Evolutionary conservation across 2,888 invertebrate genomes (phyloP).

Genomic region (Ectemnius continuus): DNA sequence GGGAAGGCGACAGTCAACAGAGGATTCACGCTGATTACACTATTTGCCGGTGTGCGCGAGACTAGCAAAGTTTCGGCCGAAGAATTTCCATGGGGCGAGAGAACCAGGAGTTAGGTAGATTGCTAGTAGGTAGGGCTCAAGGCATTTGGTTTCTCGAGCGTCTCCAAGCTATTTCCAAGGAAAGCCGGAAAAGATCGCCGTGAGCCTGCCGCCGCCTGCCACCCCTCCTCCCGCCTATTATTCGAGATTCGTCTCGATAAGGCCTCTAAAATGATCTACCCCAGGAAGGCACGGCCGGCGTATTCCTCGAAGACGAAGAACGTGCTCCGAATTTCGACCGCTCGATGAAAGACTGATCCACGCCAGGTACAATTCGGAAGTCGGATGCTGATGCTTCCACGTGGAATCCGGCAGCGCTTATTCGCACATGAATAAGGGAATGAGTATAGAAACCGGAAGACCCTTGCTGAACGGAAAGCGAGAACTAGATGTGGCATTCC

Average conservation of each 20-base stretch:
- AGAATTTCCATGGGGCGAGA: conserved; percentile 1
- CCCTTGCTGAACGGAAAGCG: conserved; percentile 12
- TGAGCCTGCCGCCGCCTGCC: neutral
- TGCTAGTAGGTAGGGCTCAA: no score
- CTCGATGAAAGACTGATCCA: no score
- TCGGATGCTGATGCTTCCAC: no score
- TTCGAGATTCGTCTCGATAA: neutral
- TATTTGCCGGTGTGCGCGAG: neutral
- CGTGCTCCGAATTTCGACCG: no score
- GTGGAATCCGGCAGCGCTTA: conserved; percentile 33
- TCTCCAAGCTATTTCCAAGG: neutral
- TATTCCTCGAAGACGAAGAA: no score
- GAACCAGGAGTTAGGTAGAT: no score
- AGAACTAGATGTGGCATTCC: conserved; percentile 35
- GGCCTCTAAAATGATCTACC: no score
- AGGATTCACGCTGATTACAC: neutral
- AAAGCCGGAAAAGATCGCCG: conserved; percentile 2
- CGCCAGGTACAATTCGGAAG: no score
- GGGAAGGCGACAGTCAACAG: conserved; percentile 14
- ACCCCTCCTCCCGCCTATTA: neutral
- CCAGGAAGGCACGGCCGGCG: no score
- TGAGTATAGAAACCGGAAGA: no score
- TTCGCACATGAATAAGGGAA: conserved; percentile 1
- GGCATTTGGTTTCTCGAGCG: neutral
- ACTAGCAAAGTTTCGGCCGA: neutral